phyloP scores from a whole-genome alignment of 1,140 invertebrate species.

The Theocolax elegans region DNA sequence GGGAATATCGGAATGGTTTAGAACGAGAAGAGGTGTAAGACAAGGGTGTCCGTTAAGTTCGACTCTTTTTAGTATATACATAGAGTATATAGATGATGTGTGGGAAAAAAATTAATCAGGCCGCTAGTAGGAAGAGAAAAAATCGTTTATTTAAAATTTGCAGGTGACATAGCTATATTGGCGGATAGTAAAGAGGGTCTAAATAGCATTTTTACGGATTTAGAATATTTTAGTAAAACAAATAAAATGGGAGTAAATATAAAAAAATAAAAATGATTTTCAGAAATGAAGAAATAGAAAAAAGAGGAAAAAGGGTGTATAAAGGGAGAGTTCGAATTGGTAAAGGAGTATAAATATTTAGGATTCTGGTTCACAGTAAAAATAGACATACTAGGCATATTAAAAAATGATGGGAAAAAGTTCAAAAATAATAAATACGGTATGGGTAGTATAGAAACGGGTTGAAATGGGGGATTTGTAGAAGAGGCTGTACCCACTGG shows the following conservation, averaged over 20 bases:
- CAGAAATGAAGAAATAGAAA: background rate
- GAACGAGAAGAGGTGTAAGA: background rate
- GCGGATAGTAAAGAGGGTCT: background rate
- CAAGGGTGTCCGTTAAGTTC: background rate
- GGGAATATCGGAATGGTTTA: background rate
- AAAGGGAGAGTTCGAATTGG: background rate
- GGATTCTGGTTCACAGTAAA: background rate
- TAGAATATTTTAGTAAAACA: background rate
- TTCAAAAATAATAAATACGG: background rate
- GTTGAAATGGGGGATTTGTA: background rate
- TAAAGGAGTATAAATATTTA: background rate
- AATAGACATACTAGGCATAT: background rate
- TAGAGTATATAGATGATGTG: background rate
- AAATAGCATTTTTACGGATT: background rate
- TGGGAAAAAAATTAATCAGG: background rate
- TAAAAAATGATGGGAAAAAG: background rate
- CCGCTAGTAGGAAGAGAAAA: background rate
- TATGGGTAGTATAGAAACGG: background rate
- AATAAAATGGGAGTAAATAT: background rate
- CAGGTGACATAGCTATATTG: conserved; percentile 11
- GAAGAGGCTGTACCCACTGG: conserved; percentile 9
- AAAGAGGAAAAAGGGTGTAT: background rate
- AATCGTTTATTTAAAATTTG: background rate
- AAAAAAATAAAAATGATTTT: too few relatives aligned
- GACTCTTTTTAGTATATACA: background rate